A percentile compares a stretch with the other conserved stretches of the same genome.
Evolutionary conservation across 2,113 vertebrate species (phyloP).

Genomic region (Antigone vipio): DNA sequence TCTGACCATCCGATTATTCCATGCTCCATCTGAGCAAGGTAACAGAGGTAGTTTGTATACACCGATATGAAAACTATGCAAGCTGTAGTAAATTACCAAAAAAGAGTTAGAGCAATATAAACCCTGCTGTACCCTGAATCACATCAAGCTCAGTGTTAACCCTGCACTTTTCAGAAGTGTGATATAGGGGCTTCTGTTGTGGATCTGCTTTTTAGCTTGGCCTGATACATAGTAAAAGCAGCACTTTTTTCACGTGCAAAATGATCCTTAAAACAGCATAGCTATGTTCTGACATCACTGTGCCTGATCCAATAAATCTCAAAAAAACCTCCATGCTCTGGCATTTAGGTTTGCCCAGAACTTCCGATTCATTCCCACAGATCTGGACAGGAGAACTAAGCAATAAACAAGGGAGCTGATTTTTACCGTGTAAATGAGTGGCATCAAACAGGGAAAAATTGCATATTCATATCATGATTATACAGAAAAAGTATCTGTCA

Average conservation of each 20-base stretch:
- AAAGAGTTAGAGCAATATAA: neutral
- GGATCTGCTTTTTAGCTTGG: neutral
- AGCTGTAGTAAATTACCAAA: neutral
- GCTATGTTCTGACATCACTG: rapidly evolving
- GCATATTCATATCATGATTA: neutral
- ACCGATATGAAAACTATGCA: neutral
- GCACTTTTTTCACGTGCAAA: neutral
- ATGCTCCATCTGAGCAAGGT: neutral
- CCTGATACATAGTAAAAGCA: neutral
- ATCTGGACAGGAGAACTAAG: neutral
- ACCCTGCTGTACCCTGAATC: neutral
- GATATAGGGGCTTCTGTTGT: neutral
- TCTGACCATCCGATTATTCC: neutral
- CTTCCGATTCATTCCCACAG: neutral
- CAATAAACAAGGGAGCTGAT: neutral
- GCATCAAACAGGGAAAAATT: neutral
- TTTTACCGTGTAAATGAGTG: neutral
- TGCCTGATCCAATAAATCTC: neutral
- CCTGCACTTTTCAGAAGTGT: neutral
- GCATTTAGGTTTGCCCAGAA: neutral
- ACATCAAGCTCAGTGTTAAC: neutral
- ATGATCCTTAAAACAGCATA: neutral
- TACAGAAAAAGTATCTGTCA: neutral
- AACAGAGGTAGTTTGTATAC: neutral
- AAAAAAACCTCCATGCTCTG: neutral